Evolutionary conservation across 2,797 vertebrate species (phyloP).

Genomic region (Eupleurogrammus muticus): DNA sequence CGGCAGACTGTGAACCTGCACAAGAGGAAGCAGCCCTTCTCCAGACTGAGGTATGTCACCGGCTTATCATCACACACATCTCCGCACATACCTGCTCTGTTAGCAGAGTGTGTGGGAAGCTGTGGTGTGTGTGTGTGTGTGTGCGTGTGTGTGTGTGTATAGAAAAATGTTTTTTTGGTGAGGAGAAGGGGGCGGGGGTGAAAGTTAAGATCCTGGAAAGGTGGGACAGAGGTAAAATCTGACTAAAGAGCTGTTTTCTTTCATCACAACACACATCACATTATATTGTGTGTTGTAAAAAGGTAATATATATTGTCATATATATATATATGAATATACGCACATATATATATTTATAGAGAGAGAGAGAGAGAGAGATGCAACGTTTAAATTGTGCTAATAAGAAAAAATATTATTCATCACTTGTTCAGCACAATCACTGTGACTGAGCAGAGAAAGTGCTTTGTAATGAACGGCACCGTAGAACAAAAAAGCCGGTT

Average conservation of each 20-base stretch:
- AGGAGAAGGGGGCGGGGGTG: background rate
- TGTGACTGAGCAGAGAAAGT: slow-evolving; percentile 15
- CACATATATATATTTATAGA: too few relatives aligned
- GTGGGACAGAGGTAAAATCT: slow-evolving; percentile 20
- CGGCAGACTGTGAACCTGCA: slow-evolving; percentile 74
- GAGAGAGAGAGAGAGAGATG: too few relatives aligned
- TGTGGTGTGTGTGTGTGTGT: too few relatives aligned
- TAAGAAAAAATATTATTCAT: slow-evolving; percentile 17
- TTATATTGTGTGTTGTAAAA: slow-evolving; percentile 10
- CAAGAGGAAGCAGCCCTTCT: slow-evolving; percentile 71
- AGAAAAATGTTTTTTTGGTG: background rate
- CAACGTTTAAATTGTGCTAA: background rate
- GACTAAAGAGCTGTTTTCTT: slow-evolving; percentile 25
- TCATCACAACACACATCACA: slow-evolving; percentile 1
- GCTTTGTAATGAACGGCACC: slow-evolving; percentile 42
- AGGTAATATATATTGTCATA: background rate
- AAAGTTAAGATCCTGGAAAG: slow-evolving; percentile 37
- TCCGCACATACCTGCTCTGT: slow-evolving; percentile 41
- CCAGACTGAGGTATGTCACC: slow-evolving; percentile 79
- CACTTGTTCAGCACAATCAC: background rate
- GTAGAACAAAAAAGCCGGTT: slow-evolving; percentile 76
- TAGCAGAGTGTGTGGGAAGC: background rate
- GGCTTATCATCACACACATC: slow-evolving; percentile 48
- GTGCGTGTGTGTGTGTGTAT: slow-evolving; percentile 9
- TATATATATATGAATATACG: too few relatives aligned